phyloP scores from a whole-genome alignment of 2,797 vertebrate species.

The Balearica regulorum region DNA sequence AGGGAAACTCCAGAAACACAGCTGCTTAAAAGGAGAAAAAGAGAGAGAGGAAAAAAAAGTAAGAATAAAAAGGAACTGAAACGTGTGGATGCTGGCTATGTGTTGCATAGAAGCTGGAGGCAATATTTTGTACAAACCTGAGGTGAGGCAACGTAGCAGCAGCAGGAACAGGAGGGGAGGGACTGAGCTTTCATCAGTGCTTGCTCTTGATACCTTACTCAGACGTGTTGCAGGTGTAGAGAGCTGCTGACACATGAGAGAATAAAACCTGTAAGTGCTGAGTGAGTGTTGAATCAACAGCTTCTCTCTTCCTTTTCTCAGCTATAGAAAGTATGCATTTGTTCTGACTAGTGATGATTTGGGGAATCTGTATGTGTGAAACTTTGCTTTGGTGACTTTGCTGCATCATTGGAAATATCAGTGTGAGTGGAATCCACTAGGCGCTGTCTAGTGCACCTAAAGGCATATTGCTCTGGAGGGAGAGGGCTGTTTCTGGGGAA shows the following conservation, averaged over 20 bases:
- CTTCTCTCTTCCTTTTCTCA: too few species aligned
- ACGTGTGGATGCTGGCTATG: neutral
- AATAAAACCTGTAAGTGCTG: neutral
- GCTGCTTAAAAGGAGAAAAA: slow-evolving; percentile 16
- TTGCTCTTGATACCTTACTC: neutral
- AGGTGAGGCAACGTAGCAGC: neutral
- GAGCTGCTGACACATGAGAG: neutral
- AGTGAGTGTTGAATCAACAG: neutral
- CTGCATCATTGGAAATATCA: neutral
- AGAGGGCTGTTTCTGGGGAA: neutral
- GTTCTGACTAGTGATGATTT: neutral
- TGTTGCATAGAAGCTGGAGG: neutral
- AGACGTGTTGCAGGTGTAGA: neutral
- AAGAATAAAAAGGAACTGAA: neutral
- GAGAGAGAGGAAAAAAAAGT: neutral
- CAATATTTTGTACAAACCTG: neutral
- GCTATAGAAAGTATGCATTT: neutral
- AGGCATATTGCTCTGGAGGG: neutral
- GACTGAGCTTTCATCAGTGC: neutral
- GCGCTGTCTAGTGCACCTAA: neutral
- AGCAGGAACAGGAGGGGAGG: neutral
- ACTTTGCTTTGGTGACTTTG: neutral
- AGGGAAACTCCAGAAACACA: slow-evolving; percentile 56
- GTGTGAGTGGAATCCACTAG: neutral
- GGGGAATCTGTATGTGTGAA: neutral